A percentile compares a stretch with the other conserved stretches of the same genome.
Evolutionary conservation across 1,140 invertebrate species (phyloP).

Genomic region (Bombyx mori): DNA sequence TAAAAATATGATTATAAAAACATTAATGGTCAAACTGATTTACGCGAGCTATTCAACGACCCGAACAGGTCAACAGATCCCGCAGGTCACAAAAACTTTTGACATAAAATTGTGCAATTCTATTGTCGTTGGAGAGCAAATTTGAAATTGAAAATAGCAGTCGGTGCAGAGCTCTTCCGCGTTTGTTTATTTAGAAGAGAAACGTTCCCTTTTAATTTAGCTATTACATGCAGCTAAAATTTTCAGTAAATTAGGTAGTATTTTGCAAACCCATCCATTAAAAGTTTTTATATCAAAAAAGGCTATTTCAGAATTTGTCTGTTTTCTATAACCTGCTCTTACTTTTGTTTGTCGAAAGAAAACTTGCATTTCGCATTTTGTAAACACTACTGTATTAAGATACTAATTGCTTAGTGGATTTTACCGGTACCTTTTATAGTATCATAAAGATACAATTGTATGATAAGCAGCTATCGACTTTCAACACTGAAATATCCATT

Average conservation of each 20-base stretch:
- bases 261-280: constrained; percentile 11
- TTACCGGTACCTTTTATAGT: too few species aligned
- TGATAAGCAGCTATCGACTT: too few species aligned
- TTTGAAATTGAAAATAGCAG: constrained; percentile 50
- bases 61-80: too few species aligned
- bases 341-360: not conserved
- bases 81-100: constrained; percentile 26
- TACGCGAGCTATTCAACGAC: too few species aligned
- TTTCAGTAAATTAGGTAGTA: constrained; percentile 32
- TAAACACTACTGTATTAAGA: not conserved
- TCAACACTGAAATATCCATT: too few species aligned
- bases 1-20: too few species aligned
- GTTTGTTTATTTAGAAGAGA: constrained; percentile 40
- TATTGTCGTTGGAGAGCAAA: constrained; percentile 39
- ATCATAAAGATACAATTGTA: too few species aligned
- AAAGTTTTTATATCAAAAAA: not conserved
- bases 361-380: not conserved
- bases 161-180: constrained; percentile 21
- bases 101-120: constrained; percentile 37
- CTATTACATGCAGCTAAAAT: constrained; percentile 34
- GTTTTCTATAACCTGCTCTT: not conserved
- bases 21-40: too few species aligned
- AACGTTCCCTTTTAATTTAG: constrained; percentile 36
- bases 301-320: too few species aligned
- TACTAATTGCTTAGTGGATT: too few species aligned